Evolutionary conservation across 30 jellyfish, hydroid and myxozoan genomes (phyloP), one percentile per base, ranked within the genome.

Genomic region (Aurelia aurita): DNA sequence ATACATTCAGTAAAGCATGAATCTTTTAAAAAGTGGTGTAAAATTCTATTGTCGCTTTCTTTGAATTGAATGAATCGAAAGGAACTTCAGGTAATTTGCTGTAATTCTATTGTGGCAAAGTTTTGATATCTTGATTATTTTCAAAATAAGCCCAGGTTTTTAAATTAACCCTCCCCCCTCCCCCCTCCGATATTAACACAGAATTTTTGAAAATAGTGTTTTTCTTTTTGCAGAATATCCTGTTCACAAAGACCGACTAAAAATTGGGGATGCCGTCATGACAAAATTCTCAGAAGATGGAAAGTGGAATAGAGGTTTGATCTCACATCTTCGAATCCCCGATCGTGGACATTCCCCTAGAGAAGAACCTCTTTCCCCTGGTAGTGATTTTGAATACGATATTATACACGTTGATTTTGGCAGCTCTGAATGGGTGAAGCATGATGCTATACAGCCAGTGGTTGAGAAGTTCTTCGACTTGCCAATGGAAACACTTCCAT

Each of bases 401-500:
- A 91, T 95, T 16, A 57, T 95, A 27, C 92, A 83, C 76, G 91
- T 95, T 21, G 99, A 95, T 80, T 95, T 54, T 86, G 99, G 99
- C 9, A 89, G 95, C 74, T 69, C 69, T 19, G 97, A 95, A 71
- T 82, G 97, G 97, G 91, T 73, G 68, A 26, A 55, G 21, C 87
- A 39, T 28, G 69, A 61, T 11, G 49, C 72, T 4, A 57, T 95
- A 6, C 85, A 91, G 49, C 98, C 99, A 8, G 94, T 95, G 20
- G 82, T 57, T 16, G 87, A 84, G 46, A 69, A 65, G 68, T 95
- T 95, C 89, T 95, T 97, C 57, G 94, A 89, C 51, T 43, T 95
- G 66, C 99, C 99, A 22, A 80, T 89, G 90, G 96, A 90, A 81
- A 85, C 95, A 13, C 60, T 89, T 9, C 90, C 97, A 43, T 95